Conservation (phyloP, 2,113 vertebrate genomes). For the Lipophrys pholis region DNA sequence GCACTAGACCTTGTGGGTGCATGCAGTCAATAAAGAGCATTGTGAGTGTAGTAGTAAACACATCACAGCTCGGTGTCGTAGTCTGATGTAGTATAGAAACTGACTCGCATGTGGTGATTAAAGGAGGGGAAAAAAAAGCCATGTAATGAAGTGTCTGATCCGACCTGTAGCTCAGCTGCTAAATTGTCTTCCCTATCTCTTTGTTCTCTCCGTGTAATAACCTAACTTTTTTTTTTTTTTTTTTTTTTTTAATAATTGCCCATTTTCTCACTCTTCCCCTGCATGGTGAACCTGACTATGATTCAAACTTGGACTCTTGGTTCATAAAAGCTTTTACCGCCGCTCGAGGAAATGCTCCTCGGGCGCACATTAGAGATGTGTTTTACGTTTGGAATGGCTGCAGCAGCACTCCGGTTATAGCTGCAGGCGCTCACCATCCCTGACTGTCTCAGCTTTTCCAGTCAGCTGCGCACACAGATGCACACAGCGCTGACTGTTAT, state of each 20-base stretch:
- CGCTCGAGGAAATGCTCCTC: constrained; percentile 50
- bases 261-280: constrained; percentile 19
- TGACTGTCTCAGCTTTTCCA: constrained; percentile 38
- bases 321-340: constrained; percentile 48
- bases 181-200: constrained; percentile 28
- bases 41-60: constrained; percentile 1
- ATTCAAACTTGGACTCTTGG: constrained; percentile 37
- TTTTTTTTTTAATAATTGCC: constrained; percentile 21
- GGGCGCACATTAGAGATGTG: constrained; percentile 38
- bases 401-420: constrained; percentile 54
- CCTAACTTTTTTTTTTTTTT: constrained; percentile 26
- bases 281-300: constrained; percentile 15
- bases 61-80: constrained; percentile 26
- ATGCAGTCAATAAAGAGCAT: not conserved
- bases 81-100: constrained; percentile 10
- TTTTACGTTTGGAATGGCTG: constrained; percentile 53
- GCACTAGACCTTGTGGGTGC: too few species aligned
- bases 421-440: constrained; percentile 33
- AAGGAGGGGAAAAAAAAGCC: constrained; percentile 30
- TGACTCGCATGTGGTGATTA: constrained; percentile 40
- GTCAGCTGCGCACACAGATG: constrained; percentile 40
- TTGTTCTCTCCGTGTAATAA: constrained; percentile 18
- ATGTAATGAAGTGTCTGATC: constrained; percentile 42
- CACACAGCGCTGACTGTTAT: constrained; percentile 35
- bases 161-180: constrained; percentile 34